Evolutionary conservation across 2,888 invertebrate genomes (phyloP).

Genomic region (Amphipyra berbera): DNA sequence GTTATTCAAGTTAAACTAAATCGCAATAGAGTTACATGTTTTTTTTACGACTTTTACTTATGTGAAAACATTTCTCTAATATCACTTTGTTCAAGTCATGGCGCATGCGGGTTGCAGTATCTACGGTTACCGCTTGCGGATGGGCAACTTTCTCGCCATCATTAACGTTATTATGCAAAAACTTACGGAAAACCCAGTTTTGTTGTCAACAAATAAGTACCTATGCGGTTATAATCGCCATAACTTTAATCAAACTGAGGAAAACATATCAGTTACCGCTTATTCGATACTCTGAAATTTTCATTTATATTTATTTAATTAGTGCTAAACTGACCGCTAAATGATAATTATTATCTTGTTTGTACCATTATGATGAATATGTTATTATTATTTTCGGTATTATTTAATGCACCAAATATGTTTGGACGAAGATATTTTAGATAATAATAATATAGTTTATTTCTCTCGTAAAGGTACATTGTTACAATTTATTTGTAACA

Average conservation of each 20-base stretch:
- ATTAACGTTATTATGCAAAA: conserved; percentile 47
- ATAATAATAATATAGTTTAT: too few species aligned
- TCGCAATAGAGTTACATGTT: neutral
- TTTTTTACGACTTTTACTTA: conserved; percentile 24
- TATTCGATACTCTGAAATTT: conserved; percentile 33
- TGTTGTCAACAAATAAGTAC: conserved; percentile 12
- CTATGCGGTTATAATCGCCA: conserved; percentile 24
- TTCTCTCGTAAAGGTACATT: too few species aligned
- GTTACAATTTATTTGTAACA: too few species aligned
- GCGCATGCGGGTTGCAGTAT: conserved; percentile 36
- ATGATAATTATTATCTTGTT: conserved; percentile 44
- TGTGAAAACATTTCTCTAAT: conserved; percentile 24
- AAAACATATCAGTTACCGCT: conserved; percentile 24
- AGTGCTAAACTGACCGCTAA: conserved; percentile 31
- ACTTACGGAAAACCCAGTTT: conserved; percentile 23
- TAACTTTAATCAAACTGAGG: conserved; percentile 23
- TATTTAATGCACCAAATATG: too few species aligned
- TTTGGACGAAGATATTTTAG: too few species aligned
- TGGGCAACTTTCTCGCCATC: conserved; percentile 79
- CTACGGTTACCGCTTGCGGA: conserved; percentile 21
- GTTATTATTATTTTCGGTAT: conserved; percentile 1
- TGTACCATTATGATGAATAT: neutral
- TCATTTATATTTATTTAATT: conserved; percentile 33
- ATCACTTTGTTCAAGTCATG: conserved; percentile 9
- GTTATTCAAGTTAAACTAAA: too few species aligned